Evolutionary conservation across 2,797 vertebrate species (phyloP).

Genomic region (Leucoraja ocellata): DNA sequence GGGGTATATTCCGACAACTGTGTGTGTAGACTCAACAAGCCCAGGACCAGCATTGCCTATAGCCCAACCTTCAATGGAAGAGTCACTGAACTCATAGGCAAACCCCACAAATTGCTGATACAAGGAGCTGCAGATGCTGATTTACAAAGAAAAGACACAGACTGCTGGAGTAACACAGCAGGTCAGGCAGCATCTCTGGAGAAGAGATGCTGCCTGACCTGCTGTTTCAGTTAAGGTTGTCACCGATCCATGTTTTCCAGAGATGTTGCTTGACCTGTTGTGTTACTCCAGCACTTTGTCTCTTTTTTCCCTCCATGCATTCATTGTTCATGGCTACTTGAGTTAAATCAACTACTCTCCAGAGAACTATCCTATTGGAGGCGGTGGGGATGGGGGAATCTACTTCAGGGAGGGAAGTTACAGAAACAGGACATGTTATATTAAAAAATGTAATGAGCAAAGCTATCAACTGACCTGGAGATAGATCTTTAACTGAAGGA

Average conservation of each 20-base stretch:
- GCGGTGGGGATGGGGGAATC: not conserved
- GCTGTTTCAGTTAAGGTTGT: no score
- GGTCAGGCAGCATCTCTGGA: no score
- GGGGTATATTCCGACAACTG: not conserved
- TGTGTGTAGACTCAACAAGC: not conserved
- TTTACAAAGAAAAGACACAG: no score
- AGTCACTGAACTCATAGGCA: not conserved
- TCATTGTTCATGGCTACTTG: not conserved
- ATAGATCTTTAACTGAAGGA: not conserved
- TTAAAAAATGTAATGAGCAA: not conserved
- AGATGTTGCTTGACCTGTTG: no score
- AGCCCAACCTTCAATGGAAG: not conserved
- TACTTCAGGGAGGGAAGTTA: not conserved
- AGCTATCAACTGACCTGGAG: not conserved
- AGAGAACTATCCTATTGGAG: not conserved
- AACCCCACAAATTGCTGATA: not conserved
- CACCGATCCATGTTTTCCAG: no score
- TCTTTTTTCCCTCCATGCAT: not conserved
- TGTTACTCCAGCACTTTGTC: no score
- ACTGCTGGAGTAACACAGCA: no score
- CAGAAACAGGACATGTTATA: not conserved
- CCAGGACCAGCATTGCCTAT: not conserved
- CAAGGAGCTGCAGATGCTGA: no score
- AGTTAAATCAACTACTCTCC: not conserved
- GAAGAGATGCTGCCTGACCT: no score